Base-by-base conservation (phyloP, 2,113 vertebrate species). In the Callionymus lyra region DNA sequence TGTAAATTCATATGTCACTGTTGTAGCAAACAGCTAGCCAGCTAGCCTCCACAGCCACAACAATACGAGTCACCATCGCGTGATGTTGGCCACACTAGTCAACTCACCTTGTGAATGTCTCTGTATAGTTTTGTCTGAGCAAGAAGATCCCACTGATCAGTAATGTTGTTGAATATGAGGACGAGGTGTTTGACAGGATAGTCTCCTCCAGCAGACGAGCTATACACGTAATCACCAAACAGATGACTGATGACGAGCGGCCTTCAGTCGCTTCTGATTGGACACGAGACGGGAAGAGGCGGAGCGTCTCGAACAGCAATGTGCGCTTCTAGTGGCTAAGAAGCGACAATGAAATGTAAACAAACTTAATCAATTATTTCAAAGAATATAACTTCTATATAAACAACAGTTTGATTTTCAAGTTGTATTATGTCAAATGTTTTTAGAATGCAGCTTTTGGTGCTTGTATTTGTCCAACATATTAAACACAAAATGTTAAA, bases 211-310 rank as follows among this genome's bases (percentile, higher is more conserved):
- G 60, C 48, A 34, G 38, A 17, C 12, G 27, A 76, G 59, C 71
- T 8, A 27, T 79, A 74, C 77, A 80, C 82, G 83, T 84, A 54
- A 82, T 72, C 81, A 51, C 4, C 50, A 47, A 53, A 63, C 50
- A 68, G 58, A 46, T 66, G 74, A 61, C 47, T 47, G 48, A 1
- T 2, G 31, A 82, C 81, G 80, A 4, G 11, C 0, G 34, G n/a
- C 12, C 34, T 33, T 11, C 11, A 27, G 6, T 65, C 14, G 27
- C 13, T 10, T 34, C 4, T 63, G n/a, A 66, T 74, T 69, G 70
- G 70, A 1, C 9, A 13, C 31, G 16, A 44, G 9, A 27, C 21
- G 3, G 13, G 6, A 27, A 39, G 9, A 59, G 46, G 6, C 27
- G 42, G 9, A 59, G 46, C 4, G 21, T 34, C 14, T n/a, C 6